Evolutionary conservation across 2,113 vertebrate species (phyloP).

Genomic region (Camelus bactrianus): DNA sequence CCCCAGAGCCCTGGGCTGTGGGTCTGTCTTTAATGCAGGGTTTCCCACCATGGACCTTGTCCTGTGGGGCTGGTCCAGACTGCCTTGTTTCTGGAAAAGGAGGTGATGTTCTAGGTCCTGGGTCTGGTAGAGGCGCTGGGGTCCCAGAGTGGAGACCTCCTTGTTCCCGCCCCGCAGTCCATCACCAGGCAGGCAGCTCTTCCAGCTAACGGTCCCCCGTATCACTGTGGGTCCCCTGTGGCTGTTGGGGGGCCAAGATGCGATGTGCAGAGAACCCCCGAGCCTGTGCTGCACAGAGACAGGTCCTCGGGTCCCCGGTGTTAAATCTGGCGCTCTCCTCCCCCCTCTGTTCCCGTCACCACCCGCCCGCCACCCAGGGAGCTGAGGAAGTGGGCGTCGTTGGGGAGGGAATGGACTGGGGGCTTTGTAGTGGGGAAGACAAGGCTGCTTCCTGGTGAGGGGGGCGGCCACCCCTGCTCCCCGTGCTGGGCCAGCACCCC

Average conservation of each 20-base stretch:
- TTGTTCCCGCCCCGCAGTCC: rapidly evolving
- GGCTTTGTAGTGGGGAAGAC: neutral
- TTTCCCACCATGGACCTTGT: no score
- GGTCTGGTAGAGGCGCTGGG: rapidly evolving
- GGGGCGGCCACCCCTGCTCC: neutral
- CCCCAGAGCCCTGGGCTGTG: neutral
- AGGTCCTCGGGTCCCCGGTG: no score
- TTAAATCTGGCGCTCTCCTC: rapidly evolving
- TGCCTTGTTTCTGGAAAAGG: neutral
- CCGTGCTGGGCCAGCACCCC: rapidly evolving
- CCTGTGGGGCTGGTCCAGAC: neutral
- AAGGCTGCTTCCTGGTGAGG: neutral
- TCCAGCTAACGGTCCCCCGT: rapidly evolving
- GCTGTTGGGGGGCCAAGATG: rapidly evolving
- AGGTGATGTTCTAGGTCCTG: rapidly evolving
- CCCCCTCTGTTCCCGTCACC: neutral
- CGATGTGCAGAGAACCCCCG: rapidly evolving
- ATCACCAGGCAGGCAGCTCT: neutral
- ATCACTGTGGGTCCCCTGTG: rapidly evolving
- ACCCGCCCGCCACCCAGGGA: neutral
- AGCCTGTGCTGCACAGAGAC: rapidly evolving
- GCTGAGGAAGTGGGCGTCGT: rapidly evolving
- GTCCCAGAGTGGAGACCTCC: neutral
- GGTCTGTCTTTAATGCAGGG: neutral
- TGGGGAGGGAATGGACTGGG: rapidly evolving